Percentiles rank a stretch among this genome's conserved stretches.
These are phyloP conservation scores for Gallinago media DNA, from an alignment of 2,113 vertebrate species.

Conservation along the genomic window DNA sequence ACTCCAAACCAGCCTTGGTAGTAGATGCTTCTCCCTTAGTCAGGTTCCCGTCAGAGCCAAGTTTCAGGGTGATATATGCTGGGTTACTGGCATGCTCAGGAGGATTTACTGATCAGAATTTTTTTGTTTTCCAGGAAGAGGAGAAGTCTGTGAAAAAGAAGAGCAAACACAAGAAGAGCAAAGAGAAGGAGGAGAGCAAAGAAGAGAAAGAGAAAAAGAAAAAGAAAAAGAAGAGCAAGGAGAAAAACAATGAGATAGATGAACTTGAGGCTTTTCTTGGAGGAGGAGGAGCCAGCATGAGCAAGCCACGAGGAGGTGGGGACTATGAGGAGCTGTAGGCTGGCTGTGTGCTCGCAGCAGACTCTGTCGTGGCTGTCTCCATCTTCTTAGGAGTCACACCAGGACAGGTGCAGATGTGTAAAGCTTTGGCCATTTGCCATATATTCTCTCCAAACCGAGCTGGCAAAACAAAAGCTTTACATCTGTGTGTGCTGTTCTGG, in stretches of 20 bases:
- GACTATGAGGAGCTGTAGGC: constrained; percentile 96
- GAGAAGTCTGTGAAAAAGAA: constrained; percentile 87
- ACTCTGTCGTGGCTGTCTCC: neutral
- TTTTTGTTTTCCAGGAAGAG: constrained; percentile 81
- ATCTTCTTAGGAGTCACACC: neutral
- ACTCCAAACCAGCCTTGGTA: neutral
- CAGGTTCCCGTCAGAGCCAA: neutral
- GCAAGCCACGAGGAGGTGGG: constrained; percentile 81
- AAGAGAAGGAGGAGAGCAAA: constrained; percentile 83
- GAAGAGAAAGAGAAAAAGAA: constrained; percentile 82
- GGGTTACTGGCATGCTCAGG: neutral
- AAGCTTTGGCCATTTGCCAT: neutral
- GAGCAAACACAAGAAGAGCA: constrained; percentile 87
- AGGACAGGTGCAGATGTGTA: constrained; percentile 6
- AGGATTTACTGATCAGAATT: neutral
- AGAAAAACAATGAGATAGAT: constrained; percentile 80
- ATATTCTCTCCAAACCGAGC: neutral
- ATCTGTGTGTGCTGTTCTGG: constrained; percentile 36
- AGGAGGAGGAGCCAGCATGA: constrained; percentile 65
- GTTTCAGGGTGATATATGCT: neutral
- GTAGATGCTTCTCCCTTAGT: neutral
- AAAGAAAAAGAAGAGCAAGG: constrained; percentile 80
- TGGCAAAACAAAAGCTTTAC: constrained; percentile 49
- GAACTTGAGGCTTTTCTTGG: constrained; percentile 95
- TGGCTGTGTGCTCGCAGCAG: neutral